These are phyloP conservation scores for Oxystoma pomonae DNA, from an alignment of 2,888 invertebrate genomes.

Conservation along the genomic window DNA sequence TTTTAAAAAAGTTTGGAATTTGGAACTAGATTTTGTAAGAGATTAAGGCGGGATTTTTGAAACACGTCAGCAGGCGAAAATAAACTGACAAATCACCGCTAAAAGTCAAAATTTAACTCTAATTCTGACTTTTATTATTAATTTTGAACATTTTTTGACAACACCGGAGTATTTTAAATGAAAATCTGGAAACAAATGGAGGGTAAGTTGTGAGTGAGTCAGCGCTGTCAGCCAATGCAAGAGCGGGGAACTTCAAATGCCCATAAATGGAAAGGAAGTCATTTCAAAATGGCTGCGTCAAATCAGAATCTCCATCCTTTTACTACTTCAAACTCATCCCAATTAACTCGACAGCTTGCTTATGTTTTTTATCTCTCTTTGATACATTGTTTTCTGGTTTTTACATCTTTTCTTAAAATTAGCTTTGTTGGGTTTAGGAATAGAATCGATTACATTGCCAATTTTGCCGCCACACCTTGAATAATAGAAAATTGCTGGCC, in stretches of 20 bases:
- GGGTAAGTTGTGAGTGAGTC: not conserved
- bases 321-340: not conserved
- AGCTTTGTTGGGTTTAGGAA: no score
- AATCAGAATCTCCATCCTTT: conserved; percentile 34
- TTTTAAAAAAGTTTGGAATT: not conserved
- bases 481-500: no score
- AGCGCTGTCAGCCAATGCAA: conserved; percentile 50
- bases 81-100: not conserved
- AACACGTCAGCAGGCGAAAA: not conserved
- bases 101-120: not conserved
- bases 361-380: not conserved
- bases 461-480: conserved; percentile 44
- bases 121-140: not conserved
- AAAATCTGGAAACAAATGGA: not conserved
- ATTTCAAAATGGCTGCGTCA: conserved; percentile 43
- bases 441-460: no score
- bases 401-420: no score
- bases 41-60: conserved; percentile 18
- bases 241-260: conserved; percentile 55
- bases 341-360: not conserved
- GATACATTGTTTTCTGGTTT: not conserved
- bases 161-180: not conserved
- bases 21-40: conserved; percentile 15
- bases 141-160: not conserved
- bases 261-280: conserved; percentile 59